phyloP scores from a whole-genome alignment of 2,888 invertebrate species.

The Apodemia mormo region DNA sequence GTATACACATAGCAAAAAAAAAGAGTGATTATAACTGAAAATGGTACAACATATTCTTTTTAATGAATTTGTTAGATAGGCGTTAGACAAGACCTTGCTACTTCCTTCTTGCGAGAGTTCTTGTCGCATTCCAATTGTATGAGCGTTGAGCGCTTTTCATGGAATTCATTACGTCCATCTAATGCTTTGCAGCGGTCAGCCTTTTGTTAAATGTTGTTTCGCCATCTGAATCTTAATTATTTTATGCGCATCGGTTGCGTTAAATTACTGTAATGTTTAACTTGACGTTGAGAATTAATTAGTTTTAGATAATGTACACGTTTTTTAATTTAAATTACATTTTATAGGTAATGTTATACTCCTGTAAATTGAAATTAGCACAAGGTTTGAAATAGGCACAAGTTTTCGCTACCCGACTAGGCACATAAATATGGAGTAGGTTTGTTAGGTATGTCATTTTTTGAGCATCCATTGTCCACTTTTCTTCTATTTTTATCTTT shows the following conservation, averaged over 20 bases:
- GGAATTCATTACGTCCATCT: conserved; percentile 53
- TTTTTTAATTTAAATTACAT: no score
- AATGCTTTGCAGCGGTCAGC: conserved; percentile 17
- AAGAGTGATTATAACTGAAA: neutral
- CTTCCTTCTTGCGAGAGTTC: conserved; percentile 54
- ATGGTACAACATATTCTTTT: conserved; percentile 22
- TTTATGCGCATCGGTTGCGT: neutral
- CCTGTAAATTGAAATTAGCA: no score
- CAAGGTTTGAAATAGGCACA: no score
- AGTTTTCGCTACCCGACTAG: no score
- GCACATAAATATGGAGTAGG: no score
- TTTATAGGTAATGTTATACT: no score
- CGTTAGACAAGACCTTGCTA: conserved; percentile 42
- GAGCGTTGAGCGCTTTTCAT: conserved; percentile 46
- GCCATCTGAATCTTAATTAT: conserved; percentile 2
- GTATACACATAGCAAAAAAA: no score
- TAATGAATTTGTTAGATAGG: conserved; percentile 25
- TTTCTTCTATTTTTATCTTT: no score
- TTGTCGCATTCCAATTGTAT: conserved; percentile 56
- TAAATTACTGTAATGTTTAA: neutral
- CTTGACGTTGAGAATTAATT: no score
- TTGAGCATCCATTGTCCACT: no score
- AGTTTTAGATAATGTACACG: no score
- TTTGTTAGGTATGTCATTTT: no score
- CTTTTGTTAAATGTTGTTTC: conserved; percentile 26